These are phyloP conservation scores for Pomacea canaliculata DNA, from an alignment of 2,888 invertebrate species.

Conservation along the genomic window DNA sequence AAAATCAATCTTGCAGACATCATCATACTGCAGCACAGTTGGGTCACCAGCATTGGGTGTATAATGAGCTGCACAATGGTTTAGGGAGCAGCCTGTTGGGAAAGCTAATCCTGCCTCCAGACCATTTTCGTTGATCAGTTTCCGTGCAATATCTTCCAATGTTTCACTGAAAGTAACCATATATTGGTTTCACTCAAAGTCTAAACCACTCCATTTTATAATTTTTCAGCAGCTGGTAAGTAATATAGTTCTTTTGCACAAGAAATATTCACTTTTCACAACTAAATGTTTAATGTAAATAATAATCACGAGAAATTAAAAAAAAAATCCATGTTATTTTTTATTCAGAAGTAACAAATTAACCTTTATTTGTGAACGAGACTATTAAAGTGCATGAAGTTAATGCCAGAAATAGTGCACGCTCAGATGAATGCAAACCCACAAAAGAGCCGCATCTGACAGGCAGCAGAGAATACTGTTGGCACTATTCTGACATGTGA, in stretches of 20 bases:
- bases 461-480: too few species aligned
- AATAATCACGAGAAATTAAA: too few species aligned
- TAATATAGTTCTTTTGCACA: background rate
- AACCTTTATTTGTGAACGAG: too few species aligned
- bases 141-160: conserved; percentile 90
- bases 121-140: conserved; percentile 93
- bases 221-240: background rate
- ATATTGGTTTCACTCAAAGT: background rate
- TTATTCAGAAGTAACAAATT: too few species aligned
- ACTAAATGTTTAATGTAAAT: too few species aligned
- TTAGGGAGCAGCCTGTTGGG: conserved; percentile 98
- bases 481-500: too few species aligned
- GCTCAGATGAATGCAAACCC: too few species aligned
- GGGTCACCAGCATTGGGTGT: conserved; percentile 98
- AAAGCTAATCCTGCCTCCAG: conserved; percentile 88
- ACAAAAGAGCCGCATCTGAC: too few species aligned
- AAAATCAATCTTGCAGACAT: conserved; percentile 99
- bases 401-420: too few species aligned
- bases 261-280: too few species aligned
- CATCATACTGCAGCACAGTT: conserved; percentile 93
- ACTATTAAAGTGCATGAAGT: too few species aligned
- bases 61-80: conserved; percentile 99
- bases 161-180: conserved; percentile 77
- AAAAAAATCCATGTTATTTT: too few species aligned
- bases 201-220: background rate